Conservation (phyloP, 2,797 vertebrate genomes). For the Graptemys geographica region DNA sequence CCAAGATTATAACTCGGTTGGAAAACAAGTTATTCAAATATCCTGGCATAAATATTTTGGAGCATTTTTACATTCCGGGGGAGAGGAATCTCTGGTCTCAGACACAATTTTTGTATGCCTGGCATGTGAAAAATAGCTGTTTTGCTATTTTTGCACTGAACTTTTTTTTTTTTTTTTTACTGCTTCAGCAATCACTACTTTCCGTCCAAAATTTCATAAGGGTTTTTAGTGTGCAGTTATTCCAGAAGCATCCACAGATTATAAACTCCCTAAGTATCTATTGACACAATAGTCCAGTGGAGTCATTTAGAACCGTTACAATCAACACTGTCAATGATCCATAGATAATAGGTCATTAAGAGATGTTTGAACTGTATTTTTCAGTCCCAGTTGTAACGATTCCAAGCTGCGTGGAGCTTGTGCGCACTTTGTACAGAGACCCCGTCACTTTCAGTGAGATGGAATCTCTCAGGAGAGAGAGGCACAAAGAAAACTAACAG, state of each 20-base stretch:
- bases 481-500: fast-evolving
- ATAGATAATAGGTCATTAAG: slow-evolving; percentile 59
- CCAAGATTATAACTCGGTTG: slow-evolving; percentile 73
- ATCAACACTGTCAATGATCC: slow-evolving; percentile 66
- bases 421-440: fast-evolving
- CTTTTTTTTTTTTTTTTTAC: slow-evolving; percentile 24
- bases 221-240: slow-evolving; percentile 60
- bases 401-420: background rate
- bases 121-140: slow-evolving; percentile 44
- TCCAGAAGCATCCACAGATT: slow-evolving; percentile 50
- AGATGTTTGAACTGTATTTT: slow-evolving; percentile 26
- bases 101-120: slow-evolving; percentile 53
- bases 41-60: slow-evolving; percentile 68
- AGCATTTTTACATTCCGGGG: slow-evolving; percentile 58
- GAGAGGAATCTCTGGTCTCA: slow-evolving; percentile 43
- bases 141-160: slow-evolving; percentile 54
- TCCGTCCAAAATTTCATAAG: background rate
- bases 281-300: slow-evolving; percentile 61
- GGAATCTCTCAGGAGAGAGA: background rate
- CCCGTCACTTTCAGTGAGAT: fast-evolving
- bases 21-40: slow-evolving; percentile 74
- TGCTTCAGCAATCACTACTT: slow-evolving; percentile 49
- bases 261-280: slow-evolving; percentile 61
- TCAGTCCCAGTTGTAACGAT: background rate
- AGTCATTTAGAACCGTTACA: slow-evolving; percentile 33